These are phyloP conservation scores for Antitype chi DNA, from an alignment of 2,888 invertebrate species.

Conservation along the genomic window DNA sequence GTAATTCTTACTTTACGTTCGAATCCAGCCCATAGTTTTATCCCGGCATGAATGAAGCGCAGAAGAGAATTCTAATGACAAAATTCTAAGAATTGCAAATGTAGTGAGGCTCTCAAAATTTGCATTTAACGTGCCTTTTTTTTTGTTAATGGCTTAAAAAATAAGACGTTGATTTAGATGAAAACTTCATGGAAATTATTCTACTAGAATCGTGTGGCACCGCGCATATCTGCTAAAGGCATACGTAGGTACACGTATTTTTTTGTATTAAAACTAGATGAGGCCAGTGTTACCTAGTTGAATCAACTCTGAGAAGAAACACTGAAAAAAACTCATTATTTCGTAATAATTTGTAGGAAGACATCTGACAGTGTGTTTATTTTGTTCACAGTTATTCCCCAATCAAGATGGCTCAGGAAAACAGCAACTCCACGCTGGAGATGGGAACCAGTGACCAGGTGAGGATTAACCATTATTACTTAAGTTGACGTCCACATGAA, in stretches of 20 bases:
- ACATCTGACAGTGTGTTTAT: neutral
- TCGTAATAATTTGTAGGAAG: neutral
- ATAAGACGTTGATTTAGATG: too few relatives aligned
- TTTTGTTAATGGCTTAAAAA: too few relatives aligned
- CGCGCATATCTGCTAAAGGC: too few relatives aligned
- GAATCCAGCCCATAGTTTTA: neutral
- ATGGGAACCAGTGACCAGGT: constrained; percentile 90
- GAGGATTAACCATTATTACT: constrained; percentile 12
- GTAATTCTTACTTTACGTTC: neutral
- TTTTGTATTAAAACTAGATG: too few relatives aligned
- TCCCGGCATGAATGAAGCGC: too few relatives aligned
- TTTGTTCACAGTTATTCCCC: constrained; percentile 66
- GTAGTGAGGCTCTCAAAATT: neutral
- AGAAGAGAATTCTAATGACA: neutral
- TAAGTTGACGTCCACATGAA: neutral
- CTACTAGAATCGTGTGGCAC: too few relatives aligned
- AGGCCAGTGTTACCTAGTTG: too few relatives aligned
- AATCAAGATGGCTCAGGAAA: constrained; percentile 84
- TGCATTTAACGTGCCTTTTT: neutral
- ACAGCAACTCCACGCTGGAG: constrained; percentile 89
- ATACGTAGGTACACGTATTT: too few relatives aligned
- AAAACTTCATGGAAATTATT: too few relatives aligned
- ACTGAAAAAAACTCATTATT: neutral
- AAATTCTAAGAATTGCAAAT: neutral
- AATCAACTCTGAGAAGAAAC: neutral